Percentiles rank a stretch among this genome's conserved stretches.
Conservation (phyloP, 2,888 invertebrate species). For the Anticlea derivata region DNA sequence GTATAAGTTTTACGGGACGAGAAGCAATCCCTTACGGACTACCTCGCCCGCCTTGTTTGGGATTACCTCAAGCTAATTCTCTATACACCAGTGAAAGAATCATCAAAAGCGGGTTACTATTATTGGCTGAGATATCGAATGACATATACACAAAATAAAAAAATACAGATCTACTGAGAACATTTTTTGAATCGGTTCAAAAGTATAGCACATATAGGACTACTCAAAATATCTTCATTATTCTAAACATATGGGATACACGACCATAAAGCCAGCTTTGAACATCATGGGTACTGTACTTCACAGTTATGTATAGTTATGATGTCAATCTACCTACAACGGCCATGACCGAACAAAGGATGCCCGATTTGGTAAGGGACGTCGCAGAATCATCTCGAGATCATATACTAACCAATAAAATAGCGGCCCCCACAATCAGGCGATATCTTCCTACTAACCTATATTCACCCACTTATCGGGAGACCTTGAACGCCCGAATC, state of each 20-base stretch:
- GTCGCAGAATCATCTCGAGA: conserved; percentile 25
- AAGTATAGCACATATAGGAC: conserved; percentile 1
- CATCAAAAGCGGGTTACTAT: no score
- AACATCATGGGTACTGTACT: conserved; percentile 12
- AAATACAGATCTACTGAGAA: no score
- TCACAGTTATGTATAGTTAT: conserved; percentile 9
- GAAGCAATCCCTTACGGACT: no score
- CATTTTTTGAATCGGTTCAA: not conserved
- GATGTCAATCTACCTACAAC: conserved; percentile 25
- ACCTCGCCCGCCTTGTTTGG: no score
- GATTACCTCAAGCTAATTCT: no score
- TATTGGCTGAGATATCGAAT: no score
- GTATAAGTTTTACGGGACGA: no score
- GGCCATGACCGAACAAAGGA: conserved; percentile 20
- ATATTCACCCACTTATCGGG: conserved; percentile 50
- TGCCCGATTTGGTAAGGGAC: conserved; percentile 32
- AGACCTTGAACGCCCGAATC: conserved; percentile 52
- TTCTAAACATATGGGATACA: conserved; percentile 9
- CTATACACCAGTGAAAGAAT: no score
- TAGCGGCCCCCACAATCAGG: conserved; percentile 36
- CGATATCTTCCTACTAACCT: conserved; percentile 51
- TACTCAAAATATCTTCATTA: not conserved
- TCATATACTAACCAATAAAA: conserved; percentile 37
- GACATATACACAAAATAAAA: no score
- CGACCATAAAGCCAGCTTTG: conserved; percentile 4